Base-by-base conservation (phyloP, 2,888 invertebrate species). In the Acronicta aceris region DNA sequence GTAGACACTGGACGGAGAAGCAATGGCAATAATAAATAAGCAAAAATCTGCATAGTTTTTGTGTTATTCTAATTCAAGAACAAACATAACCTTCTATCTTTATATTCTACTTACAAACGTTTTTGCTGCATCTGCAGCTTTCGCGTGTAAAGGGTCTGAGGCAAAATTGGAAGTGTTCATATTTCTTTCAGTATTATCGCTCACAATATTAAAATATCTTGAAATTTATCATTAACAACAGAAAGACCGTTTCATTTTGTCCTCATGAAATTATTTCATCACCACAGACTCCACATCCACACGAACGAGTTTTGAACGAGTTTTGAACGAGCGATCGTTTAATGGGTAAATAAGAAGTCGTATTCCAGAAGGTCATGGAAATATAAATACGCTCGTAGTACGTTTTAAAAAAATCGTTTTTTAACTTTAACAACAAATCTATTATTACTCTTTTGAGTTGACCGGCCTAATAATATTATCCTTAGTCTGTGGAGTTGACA, bases 31-130 rank as follows among this genome's bases (percentile, higher is more conserved):
- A 40, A 41, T 10, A n/a, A 10, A 16, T 8, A 30, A 46, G 16
- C n/a, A n/a, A 41, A 33, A 36, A n/a, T 45, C 5, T 10, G 40
- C 15, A 40, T 13, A 50, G n/a, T 53, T 67, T 13, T 50, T 40
- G 27, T 68, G 56, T 57, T 56, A 71, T n/a, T 58, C 40, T 60
- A 52, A 61, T 61, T 50, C 38, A 63, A 57, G 70, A 57, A 68
- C 77, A 81, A 87, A 86, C 81, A 83, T 92, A 92, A 92, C 92
- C 92, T 89, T 15, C 5, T 48, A 58, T 61, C 45, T 36, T 41
- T 9, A 53, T 90, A 48, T 36, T 30, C 9, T 55, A 90, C 93
- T 87, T 84, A 93, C 83, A 43, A 81, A 82, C 52, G 87, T 88
- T 89, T 92, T 93, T 2, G 81, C 82, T 27, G 71, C 53, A 43